Evolutionary conservation across 2,888 invertebrate genomes (phyloP).

Genomic region (Rambutsinella grinnellia): DNA sequence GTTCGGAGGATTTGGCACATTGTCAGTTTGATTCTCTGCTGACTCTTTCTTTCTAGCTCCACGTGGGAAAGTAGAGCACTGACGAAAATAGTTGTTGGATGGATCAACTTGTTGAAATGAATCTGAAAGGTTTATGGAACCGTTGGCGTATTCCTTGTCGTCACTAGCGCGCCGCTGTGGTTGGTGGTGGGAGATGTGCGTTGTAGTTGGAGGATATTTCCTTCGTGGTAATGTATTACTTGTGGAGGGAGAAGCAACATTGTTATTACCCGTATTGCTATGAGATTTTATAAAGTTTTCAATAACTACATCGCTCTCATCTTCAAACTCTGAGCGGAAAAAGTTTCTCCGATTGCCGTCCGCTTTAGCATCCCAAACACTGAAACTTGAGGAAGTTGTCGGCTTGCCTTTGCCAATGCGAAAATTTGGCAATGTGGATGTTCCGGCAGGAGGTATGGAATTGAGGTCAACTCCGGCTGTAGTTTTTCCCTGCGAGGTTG

Average conservation of each 20-base stretch:
- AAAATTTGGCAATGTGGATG: slow-evolving; percentile 48
- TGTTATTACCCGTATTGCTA: slow-evolving; percentile 2
- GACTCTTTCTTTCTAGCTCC: slow-evolving; percentile 29
- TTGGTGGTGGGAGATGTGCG: slow-evolving; percentile 23
- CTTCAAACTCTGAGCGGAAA: slow-evolving; percentile 50
- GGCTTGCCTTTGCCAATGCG: slow-evolving; percentile 9
- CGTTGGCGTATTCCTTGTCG: slow-evolving; percentile 9
- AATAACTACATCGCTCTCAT: slow-evolving; percentile 53
- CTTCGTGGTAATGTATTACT: slow-evolving; percentile 45
- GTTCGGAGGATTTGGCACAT: background rate
- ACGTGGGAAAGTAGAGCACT: slow-evolving; percentile 61
- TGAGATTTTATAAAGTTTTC: slow-evolving; percentile 59
- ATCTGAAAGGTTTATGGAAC: slow-evolving; percentile 13
- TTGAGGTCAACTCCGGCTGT: slow-evolving; percentile 44
- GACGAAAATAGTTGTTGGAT: slow-evolving; percentile 52
- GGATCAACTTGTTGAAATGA: slow-evolving; percentile 43
- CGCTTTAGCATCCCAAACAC: background rate
- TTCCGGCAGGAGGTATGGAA: slow-evolving; percentile 47
- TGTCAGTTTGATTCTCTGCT: slow-evolving; percentile 11
- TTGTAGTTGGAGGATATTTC: slow-evolving; percentile 46
- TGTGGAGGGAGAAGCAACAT: background rate
- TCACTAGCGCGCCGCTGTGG: slow-evolving; percentile 23
- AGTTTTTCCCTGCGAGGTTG: too few species aligned
- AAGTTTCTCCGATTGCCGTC: slow-evolving; percentile 11
- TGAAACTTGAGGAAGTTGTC: background rate